Conservation (phyloP, 2,113 vertebrate species). For the Perca fluviatilis region DNA sequence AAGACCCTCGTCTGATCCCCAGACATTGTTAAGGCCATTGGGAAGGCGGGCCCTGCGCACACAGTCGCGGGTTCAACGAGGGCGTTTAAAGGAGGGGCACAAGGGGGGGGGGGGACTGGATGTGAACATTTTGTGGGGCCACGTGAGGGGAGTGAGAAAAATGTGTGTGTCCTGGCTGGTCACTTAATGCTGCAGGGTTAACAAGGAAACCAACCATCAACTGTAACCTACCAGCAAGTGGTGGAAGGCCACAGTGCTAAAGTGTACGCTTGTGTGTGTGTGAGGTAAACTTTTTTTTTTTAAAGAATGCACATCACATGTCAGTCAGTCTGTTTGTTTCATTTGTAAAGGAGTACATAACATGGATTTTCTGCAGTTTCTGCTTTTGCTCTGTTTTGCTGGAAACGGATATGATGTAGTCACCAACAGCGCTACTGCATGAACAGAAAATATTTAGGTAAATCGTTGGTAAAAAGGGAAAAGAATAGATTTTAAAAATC, state of each 20-base stretch:
- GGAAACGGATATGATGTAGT: no score
- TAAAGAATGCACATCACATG: no score
- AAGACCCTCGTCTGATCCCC: constrained; percentile 47
- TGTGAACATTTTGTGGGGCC: constrained; percentile 41
- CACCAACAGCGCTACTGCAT: no score
- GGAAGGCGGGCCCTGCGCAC: constrained; percentile 46
- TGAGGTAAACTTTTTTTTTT: no score
- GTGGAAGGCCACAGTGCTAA: constrained; percentile 10
- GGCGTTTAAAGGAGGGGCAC: constrained; percentile 52
- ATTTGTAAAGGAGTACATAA: no score
- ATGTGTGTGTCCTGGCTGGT: constrained; percentile 22
- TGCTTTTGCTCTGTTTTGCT: no score
- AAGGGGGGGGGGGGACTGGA: neutral
- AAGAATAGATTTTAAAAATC: no score
- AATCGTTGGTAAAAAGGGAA: no score
- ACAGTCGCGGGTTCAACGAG: constrained; percentile 64
- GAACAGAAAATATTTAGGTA: no score
- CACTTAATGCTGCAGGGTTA: constrained; percentile 16
- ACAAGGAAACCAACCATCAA: constrained; percentile 7
- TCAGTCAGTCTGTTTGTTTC: no score
- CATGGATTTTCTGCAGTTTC: no score
- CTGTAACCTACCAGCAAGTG: neutral
- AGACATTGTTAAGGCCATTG: constrained; percentile 61
- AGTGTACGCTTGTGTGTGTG: constrained; percentile 5
- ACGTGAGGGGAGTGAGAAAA: constrained; percentile 20